Evolutionary conservation across 2,888 invertebrate genomes (phyloP).

Genomic region (Mystacides longicornis): DNA sequence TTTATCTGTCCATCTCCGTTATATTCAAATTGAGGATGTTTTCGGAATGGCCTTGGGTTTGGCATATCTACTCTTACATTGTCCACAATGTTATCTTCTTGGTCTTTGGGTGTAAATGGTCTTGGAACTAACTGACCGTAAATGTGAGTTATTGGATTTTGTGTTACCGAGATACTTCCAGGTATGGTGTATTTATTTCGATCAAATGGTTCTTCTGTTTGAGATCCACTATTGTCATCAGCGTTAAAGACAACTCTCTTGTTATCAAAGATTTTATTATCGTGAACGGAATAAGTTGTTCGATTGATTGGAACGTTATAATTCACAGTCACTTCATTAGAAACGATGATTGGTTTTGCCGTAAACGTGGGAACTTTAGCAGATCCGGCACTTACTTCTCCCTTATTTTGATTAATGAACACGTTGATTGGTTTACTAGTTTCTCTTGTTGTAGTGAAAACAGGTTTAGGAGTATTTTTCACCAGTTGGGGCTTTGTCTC

Average conservation of each 20-base stretch:
- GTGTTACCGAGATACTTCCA: conserved; percentile 27
- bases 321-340: conserved; percentile 24
- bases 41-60: conserved; percentile 24
- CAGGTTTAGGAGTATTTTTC: conserved; percentile 10
- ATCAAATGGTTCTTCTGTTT: conserved; percentile 46
- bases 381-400: conserved; percentile 44
- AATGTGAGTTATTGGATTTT: conserved; percentile 33
- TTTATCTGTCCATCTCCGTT: conserved; percentile 37
- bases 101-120: conserved; percentile 38
- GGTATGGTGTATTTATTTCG: conserved; percentile 30
- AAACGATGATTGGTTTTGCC: conserved; percentile 34
- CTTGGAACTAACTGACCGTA: conserved; percentile 37
- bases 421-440: conserved; percentile 32
- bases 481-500: conserved; percentile 28
- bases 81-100: conserved; percentile 5
- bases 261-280: conserved; percentile 29
- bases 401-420: conserved; percentile 40
- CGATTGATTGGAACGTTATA: conserved; percentile 30
- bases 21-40: conserved; percentile 30
- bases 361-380: conserved; percentile 44
- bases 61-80: conserved; percentile 12
- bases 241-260: conserved; percentile 30
- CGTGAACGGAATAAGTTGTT: conserved; percentile 27
- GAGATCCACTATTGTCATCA: conserved; percentile 36
- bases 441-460: conserved; percentile 32